Evolutionary conservation across 2,888 invertebrate genomes (phyloP), one percentile per base, ranked within the genome.

Genomic region (Anoncus sp.): DNA sequence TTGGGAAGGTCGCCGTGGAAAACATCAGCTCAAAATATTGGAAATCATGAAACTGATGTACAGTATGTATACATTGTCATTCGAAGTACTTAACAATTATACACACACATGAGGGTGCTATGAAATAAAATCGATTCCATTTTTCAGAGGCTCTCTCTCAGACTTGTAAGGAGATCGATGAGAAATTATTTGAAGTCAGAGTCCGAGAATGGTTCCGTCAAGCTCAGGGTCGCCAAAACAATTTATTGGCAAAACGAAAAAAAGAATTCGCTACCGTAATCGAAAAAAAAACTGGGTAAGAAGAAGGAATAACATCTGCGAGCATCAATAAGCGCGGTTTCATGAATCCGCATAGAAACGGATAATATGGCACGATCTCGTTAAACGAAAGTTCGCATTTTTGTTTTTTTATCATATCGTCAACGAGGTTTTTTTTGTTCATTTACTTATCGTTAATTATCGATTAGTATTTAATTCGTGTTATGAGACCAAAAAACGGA

Each of bases 181-280:
- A 66, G 10, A 53, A 66, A 66, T 38, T 66, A 53, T 66, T 66
- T 4, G 53, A 53, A 51, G 66, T 53, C 40, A 51, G 53, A 51
- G 66, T 66, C 53, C 66, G 66, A 53, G 66, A 66, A 66, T 66
- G 66, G 66, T 66, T 66, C n/a, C 66, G 53, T 53, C 66, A 66
- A 66, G 53, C 53, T 38, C 38, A 66, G 38, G 66, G 53, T 20
- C 53, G 53, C 66, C 62, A 53, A 66, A 66, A 66, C 38, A 66
- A 66, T 53, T 20, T 66, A 20, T 53, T 51, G 38, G 45, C 66
- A 53, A 66, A 66, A 53, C n/a, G 47, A 47, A 66, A 53, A 35
- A 66, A 66, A 66, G 40, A 66, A 66, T 35, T 53, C 22, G 38
- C 27, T 66, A 66, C 38, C 51, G 53, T 53, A 66, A 22, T 53